phyloP scores from a whole-genome alignment of 2,797 vertebrate species.

The Argya squamiceps region DNA sequence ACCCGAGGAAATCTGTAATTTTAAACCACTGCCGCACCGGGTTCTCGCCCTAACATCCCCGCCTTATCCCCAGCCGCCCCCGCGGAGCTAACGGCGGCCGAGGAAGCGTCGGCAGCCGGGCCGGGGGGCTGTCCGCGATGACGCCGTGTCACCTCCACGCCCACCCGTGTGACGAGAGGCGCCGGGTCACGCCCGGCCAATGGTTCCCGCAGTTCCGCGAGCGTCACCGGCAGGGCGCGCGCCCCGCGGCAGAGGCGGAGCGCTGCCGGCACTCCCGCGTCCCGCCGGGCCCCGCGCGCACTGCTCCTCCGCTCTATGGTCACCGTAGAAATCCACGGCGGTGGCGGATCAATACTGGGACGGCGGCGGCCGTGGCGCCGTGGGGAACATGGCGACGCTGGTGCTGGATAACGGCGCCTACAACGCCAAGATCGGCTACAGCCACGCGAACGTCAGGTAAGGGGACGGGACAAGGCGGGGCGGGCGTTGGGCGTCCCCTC shows the following conservation, averaged over 20 bases:
- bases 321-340: conserved; percentile 43
- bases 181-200: background rate
- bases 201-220: fast-evolving
- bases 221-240: background rate
- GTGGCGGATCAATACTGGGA: conserved; percentile 21
- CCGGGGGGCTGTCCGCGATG: fast-evolving
- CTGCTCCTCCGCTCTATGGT: background rate
- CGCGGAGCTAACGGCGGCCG: too few relatives aligned
- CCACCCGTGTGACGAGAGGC: background rate
- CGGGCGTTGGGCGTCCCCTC: background rate
- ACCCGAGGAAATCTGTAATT: too few relatives aligned
- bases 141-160: fast-evolving
- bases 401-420: conserved; percentile 95
- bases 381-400: conserved; percentile 85
- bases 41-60: fast-evolving
- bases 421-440: conserved; percentile 94
- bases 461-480: background rate
- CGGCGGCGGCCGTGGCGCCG: background rate
- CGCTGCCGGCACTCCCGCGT: background rate
- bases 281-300: background rate
- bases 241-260: background rate
- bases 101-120: fast-evolving
- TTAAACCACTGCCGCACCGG: background rate
- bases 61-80: too few relatives aligned
- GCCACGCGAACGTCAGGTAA: conserved; percentile 89